phyloP scores from a whole-genome alignment of 2,797 vertebrate genomes.

The Acrossocheilus fasciatus region DNA sequence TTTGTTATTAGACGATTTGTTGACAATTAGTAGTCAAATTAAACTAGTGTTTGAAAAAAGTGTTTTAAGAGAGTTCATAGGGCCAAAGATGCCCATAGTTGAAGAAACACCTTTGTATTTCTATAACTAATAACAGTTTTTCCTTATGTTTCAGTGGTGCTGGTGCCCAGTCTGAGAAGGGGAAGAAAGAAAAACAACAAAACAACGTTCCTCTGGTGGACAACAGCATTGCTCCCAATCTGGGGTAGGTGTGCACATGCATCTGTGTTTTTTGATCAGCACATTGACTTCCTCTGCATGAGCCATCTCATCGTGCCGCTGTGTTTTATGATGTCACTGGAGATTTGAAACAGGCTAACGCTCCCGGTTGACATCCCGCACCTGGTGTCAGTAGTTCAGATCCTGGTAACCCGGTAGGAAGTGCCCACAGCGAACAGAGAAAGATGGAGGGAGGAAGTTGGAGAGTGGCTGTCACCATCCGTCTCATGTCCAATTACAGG shows the following conservation, averaged over 20 bases:
- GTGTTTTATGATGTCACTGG: conserved; percentile 29
- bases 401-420: conserved; percentile 25
- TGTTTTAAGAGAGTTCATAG: neutral
- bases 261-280: neutral
- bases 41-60: neutral
- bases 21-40: neutral
- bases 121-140: neutral
- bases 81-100: neutral
- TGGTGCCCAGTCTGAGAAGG: conserved; percentile 63
- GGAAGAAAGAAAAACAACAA: conserved; percentile 78
- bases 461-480: conserved; percentile 63
- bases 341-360: conserved; percentile 13
- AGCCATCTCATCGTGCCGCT: neutral
- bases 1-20: neutral
- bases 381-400: conserved; percentile 47
- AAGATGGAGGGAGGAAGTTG: conserved; percentile 30
- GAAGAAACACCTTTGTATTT: neutral
- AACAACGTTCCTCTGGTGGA: conserved; percentile 83
- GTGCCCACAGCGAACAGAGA: conserved; percentile 3
- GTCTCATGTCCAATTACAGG: conserved; percentile 73
- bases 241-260: conserved; percentile 75
- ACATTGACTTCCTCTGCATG: neutral
- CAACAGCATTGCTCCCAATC: conserved; percentile 84
- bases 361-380: neutral
- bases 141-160: conserved; percentile 58